A percentile compares a stretch with the other conserved stretches of the same genome.
phyloP scores from a whole-genome alignment of 37 sponge, comb jelly and placozoan genomes.

The Mnemiopsis leidyi region DNA sequence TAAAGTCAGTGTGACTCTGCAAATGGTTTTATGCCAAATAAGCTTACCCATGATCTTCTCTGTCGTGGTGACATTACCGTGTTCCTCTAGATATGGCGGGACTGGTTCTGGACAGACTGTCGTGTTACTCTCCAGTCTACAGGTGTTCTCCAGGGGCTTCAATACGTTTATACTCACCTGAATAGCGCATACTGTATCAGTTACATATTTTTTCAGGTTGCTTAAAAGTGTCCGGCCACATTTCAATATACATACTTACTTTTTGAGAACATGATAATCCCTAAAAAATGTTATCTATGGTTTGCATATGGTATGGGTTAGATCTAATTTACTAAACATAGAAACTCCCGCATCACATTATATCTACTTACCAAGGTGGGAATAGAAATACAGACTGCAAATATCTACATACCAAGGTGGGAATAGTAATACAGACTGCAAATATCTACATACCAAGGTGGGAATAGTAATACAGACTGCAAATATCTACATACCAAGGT shows the following conservation, averaged over 20 bases:
- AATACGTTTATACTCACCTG: background rate
- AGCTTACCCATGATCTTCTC: background rate
- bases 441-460: constrained; percentile 3
- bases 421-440: too few relatives aligned
- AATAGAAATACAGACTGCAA: too few relatives aligned
- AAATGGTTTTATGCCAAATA: background rate
- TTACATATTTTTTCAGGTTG: background rate
- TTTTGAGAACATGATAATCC: too few relatives aligned
- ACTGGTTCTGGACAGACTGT: background rate
- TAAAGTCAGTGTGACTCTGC: too few relatives aligned
- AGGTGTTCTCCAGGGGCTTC: background rate
- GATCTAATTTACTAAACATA: too few relatives aligned
- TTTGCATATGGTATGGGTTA: too few relatives aligned
- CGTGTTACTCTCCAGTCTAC: background rate
- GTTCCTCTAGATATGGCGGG: background rate
- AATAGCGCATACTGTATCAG: background rate
- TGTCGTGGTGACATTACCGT: background rate
- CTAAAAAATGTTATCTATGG: too few relatives aligned
- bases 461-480: background rate
- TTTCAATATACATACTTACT: too few relatives aligned
- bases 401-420: too few relatives aligned
- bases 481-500: too few relatives aligned
- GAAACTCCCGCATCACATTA: too few relatives aligned
- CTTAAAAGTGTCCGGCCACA: background rate
- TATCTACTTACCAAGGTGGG: too few relatives aligned